Base-by-base conservation (phyloP, 1,140 invertebrate genomes). In the Brachystomella parvula region DNA sequence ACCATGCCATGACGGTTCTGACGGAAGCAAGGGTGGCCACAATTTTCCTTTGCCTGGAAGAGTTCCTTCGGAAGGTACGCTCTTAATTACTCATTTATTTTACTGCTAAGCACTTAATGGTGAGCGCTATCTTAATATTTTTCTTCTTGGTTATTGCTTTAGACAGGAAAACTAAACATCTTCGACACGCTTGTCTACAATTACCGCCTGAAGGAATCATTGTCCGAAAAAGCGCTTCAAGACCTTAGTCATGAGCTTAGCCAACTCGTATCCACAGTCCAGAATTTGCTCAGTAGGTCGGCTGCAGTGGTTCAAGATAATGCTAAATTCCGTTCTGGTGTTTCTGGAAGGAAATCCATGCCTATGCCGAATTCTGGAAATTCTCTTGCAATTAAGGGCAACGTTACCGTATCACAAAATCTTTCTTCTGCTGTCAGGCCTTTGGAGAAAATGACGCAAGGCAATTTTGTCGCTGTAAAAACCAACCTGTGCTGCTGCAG, bases 171-270 rank as follows among this genome's bases (percentile, higher is more conserved):
- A 19, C 61, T 68, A 56, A 60, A 64, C 30, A 61, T 68, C 28
- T 68, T 68, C 33, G 67, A 68, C 9, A 68, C 56, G n/a, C 30
- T 68, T 9, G 67, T 68, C 2, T 68, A 68, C 44, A 68, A 68
- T 39, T 68, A 64, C 56, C 33, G 67, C 44, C 57, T 68, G 17
- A 68, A 68, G 24, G 62, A 64, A 35, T 33, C 32, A 26, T 31
- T 63, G n/a, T 35, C 59, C 6, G 53, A 21, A 24, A 57, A 39
- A 39, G 35, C 35, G 19, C 19, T 39, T 6, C 35, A 9, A 39
- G 35, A 39, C 35, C 19, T 39, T 19, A 9, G 6, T 39, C 35
- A 19, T 6, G 35, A 39, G 6, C 19, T 39, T 6, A 6, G 6
- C 6, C 6, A 39, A 39, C 19, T 39, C 6, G 19, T 39, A 9